A percentile compares a stretch with the other conserved stretches of the same genome.
These are phyloP conservation scores for Sepioteuthis lessoniana DNA, from an alignment of 2,888 invertebrate species.

Conservation along the genomic window DNA sequence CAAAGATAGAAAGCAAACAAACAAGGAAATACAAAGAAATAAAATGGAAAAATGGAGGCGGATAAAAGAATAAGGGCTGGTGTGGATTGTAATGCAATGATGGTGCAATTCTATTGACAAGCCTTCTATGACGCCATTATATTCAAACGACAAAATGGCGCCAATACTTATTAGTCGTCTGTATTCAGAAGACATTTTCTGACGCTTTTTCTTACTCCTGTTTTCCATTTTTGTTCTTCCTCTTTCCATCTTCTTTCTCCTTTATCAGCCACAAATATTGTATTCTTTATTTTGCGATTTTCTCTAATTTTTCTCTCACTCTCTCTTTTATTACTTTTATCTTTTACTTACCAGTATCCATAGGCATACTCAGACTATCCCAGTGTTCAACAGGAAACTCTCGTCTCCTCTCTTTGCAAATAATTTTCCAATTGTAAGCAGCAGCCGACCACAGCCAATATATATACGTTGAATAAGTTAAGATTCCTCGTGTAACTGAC, in stretches of 20 bases:
- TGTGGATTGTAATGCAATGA: background rate
- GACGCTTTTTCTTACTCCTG: background rate
- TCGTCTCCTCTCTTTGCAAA: background rate
- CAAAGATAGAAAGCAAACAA: background rate
- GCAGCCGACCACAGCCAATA: background rate
- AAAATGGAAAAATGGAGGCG: background rate
- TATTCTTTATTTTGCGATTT: background rate
- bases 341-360: too few relatives aligned
- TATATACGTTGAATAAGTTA: background rate
- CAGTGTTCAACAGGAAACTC: background rate
- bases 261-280: background rate
- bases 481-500: background rate
- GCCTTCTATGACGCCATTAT: background rate
- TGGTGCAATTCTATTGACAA: slow-evolving; percentile 1
- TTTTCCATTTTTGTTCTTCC: background rate
- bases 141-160: background rate
- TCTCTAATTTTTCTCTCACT: too few relatives aligned
- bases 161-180: background rate
- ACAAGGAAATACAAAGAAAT: background rate
- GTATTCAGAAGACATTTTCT: background rate
- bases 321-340: too few relatives aligned
- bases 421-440: background rate
- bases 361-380: background rate
- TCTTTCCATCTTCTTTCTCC: too few relatives aligned
- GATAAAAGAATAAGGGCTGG: background rate